Evolutionary conservation across 2,113 vertebrate species (phyloP).

Genomic region (Melanerpes formicivorus): DNA sequence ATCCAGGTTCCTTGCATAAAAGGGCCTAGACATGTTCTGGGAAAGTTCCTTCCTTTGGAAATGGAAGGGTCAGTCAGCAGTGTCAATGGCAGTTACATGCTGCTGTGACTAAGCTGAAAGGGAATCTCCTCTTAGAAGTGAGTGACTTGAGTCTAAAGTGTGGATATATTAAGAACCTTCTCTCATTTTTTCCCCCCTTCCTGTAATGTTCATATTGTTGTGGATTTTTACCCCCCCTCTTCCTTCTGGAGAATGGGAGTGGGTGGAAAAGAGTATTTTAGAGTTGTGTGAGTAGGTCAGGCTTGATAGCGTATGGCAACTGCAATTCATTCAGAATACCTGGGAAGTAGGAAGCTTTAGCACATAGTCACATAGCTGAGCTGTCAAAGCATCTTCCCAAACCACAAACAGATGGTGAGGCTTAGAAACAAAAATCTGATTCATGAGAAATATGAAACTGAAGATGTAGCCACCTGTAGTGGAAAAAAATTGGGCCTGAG

Average conservation of each 20-base stretch:
- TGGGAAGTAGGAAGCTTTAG: background rate
- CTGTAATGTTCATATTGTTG: background rate
- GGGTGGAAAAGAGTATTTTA: background rate
- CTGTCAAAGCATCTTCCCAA: background rate
- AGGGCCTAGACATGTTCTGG: background rate
- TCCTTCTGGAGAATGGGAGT: background rate
- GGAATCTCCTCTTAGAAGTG: background rate
- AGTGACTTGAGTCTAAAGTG: background rate
- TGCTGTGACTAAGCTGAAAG: background rate
- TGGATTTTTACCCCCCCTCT: background rate
- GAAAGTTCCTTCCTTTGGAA: background rate
- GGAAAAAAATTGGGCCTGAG: background rate
- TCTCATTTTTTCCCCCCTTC: background rate
- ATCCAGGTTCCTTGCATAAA: background rate
- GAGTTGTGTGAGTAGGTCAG: background rate
- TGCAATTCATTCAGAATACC: background rate
- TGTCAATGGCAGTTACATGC: background rate
- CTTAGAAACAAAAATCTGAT: background rate
- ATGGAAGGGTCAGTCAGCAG: background rate
- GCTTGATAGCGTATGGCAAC: fast-evolving
- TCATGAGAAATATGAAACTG: background rate
- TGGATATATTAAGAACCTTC: background rate
- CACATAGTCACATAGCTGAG: background rate
- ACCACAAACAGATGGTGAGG: background rate
- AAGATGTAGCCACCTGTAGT: background rate